A percentile compares a stretch with the other conserved stretches of the same genome.
Conservation (phyloP, 2,113 vertebrate species). For the Melanostigma gelatinosum region DNA sequence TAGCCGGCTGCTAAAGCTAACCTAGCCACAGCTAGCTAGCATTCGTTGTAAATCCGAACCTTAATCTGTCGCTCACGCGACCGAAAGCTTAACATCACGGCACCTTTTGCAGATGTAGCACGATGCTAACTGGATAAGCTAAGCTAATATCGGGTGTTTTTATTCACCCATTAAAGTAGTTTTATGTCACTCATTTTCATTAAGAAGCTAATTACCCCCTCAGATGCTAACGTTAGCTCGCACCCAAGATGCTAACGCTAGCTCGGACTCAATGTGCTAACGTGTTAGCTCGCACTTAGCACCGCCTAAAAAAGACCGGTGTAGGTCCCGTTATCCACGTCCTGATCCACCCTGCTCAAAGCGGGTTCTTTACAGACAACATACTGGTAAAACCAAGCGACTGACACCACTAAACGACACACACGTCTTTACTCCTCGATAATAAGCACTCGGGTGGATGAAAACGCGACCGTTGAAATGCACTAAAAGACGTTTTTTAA, state of each 20-base stretch:
- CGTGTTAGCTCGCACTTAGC: constrained; percentile 58
- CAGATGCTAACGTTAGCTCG: not conserved
- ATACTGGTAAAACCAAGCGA: accelerated
- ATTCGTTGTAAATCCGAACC: no score
- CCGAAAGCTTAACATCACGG: no score
- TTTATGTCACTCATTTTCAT: constrained; percentile 16
- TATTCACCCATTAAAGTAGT: no score
- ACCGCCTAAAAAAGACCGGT: constrained; percentile 78
- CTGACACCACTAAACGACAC: not conserved
- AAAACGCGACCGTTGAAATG: not conserved
- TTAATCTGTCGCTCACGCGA: no score
- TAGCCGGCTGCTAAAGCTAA: no score
- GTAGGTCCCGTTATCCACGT: constrained; percentile 66
- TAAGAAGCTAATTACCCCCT: constrained; percentile 59
- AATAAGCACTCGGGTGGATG: accelerated
- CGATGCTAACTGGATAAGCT: no score
- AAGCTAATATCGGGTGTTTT: no score
- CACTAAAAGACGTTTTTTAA: constrained; percentile 45
- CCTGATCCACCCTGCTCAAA: constrained; percentile 65
- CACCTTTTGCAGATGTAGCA: no score
- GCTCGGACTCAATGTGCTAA: constrained; percentile 48
- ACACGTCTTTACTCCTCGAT: not conserved
- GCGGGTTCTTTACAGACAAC: constrained; percentile 14
- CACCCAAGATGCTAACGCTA: no score
- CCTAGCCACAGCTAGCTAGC: no score